Evolutionary conservation across 2,797 vertebrate species (phyloP).

Genomic region (Tympanoctomys barrerae): DNA sequence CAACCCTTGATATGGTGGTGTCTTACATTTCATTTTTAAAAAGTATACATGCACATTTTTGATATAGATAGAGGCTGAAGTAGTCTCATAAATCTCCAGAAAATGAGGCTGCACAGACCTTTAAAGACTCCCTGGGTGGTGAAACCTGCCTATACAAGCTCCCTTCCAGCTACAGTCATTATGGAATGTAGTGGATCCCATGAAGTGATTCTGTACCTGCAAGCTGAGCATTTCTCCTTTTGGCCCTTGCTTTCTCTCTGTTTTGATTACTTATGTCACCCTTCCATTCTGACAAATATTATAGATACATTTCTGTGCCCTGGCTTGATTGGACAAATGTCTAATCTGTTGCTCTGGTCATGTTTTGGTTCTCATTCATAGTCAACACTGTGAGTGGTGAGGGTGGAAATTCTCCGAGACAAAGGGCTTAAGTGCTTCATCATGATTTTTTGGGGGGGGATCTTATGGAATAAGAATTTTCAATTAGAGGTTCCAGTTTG

Average conservation of each 20-base stretch:
- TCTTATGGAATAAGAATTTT: slow-evolving; percentile 1
- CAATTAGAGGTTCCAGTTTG: not conserved
- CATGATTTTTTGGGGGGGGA: not conserved
- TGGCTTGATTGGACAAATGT: slow-evolving; percentile 15
- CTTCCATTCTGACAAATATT: slow-evolving; percentile 56
- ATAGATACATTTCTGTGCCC: not conserved
- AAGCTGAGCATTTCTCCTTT: slow-evolving; percentile 47
- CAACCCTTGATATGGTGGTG: not conserved
- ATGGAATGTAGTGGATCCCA: slow-evolving; percentile 70
- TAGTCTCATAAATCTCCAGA: slow-evolving; percentile 69
- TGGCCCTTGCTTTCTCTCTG: slow-evolving; percentile 44
- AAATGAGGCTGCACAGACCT: slow-evolving; percentile 55
- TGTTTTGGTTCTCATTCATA: slow-evolving; percentile 54
- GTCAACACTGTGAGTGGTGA: slow-evolving; percentile 25
- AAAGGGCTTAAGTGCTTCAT: not conserved
- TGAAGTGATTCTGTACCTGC: slow-evolving; percentile 38
- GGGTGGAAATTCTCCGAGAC: not conserved
- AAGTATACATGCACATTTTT: slow-evolving; percentile 48
- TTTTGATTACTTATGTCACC: slow-evolving; percentile 39
- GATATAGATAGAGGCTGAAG: slow-evolving; percentile 48
- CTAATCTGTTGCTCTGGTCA: slow-evolving; percentile 27
- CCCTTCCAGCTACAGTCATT: not conserved
- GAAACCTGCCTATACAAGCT: slow-evolving; percentile 58
- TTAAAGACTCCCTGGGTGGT: slow-evolving; percentile 61
- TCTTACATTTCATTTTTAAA: slow-evolving; percentile 44